Conservation (phyloP, 92 coral and sea anemone species). For the Epizoanthus scotinus region DNA sequence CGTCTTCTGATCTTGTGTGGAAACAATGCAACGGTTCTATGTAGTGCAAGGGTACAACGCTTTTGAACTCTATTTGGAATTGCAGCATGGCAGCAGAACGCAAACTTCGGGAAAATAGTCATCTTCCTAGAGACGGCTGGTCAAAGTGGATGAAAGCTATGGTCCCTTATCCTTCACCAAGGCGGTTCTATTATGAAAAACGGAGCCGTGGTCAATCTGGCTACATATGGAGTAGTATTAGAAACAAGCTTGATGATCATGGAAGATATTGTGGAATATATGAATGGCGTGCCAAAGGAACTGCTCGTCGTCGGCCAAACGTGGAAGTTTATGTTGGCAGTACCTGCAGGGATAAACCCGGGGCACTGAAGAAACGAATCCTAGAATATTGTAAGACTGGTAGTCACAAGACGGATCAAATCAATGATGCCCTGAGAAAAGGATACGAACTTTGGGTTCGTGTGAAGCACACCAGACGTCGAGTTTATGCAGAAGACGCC, state of each 20-base stretch:
- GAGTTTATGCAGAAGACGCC: background rate
- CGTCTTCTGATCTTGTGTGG: no score
- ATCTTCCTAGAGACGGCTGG: conserved; percentile 36
- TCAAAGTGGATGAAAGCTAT: conserved; percentile 41
- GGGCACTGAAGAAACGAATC: conserved; percentile 50
- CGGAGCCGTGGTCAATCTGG: conserved; percentile 29
- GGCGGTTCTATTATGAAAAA: background rate
- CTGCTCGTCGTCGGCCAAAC: background rate
- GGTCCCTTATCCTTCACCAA: conserved; percentile 16
- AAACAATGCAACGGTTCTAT: no score
- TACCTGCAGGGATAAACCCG: conserved; percentile 53
- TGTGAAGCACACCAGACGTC: conserved; percentile 27
- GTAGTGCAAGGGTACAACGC: no score
- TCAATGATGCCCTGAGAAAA: conserved; percentile 42
- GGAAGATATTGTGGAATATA: conserved; percentile 57
- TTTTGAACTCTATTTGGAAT: no score
- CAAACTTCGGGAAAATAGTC: background rate
- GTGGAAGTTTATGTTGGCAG: conserved; percentile 70
- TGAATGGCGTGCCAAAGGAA: conserved; percentile 60
- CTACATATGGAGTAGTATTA: conserved; percentile 10
- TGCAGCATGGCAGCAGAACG: background rate
- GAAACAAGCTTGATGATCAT: background rate
- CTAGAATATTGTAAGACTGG: conserved; percentile 50
- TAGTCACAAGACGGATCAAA: conserved; percentile 40
- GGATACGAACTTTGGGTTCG: conserved; percentile 70